A percentile compares a stretch with the other conserved stretches of the same genome.
Conservation (phyloP, 2,113 vertebrate species). For the Dicrurus megarhynchus region DNA sequence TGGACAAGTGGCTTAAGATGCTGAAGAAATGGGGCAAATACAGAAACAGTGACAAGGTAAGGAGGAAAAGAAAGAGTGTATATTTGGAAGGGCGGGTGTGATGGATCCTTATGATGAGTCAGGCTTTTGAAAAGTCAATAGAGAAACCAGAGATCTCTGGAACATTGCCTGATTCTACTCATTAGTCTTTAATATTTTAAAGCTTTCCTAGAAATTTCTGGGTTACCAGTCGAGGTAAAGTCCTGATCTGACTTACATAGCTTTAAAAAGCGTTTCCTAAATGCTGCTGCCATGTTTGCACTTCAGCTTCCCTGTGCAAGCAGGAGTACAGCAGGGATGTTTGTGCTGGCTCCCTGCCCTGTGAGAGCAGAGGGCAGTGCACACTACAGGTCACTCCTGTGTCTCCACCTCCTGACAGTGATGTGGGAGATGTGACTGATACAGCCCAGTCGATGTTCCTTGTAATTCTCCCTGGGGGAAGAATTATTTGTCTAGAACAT, state of each 20-base stretch:
- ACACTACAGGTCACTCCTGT: rapidly evolving
- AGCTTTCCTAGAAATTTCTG: background rate
- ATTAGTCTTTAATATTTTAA: background rate
- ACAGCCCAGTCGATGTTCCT: background rate
- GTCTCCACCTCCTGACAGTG: background rate
- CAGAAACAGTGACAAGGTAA: conserved; percentile 87
- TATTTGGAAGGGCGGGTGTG: rapidly evolving
- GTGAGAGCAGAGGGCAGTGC: background rate
- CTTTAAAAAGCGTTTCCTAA: background rate
- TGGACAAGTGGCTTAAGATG: conserved; percentile 94
- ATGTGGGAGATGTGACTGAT: background rate
- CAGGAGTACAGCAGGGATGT: background rate
- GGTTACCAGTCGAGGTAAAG: rapidly evolving
- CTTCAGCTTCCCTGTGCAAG: background rate
- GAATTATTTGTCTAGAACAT: background rate
- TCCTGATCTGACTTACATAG: background rate
- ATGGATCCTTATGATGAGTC: background rate
- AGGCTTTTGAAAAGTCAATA: background rate
- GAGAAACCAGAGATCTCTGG: background rate
- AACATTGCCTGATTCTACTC: background rate
- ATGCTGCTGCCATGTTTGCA: background rate
- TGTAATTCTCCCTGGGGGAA: background rate
- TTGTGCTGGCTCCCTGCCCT: background rate
- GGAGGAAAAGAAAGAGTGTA: background rate
- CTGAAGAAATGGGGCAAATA: conserved; percentile 91